Conservation (phyloP, 2,888 invertebrate species). For the Abrostola tripartita region DNA sequence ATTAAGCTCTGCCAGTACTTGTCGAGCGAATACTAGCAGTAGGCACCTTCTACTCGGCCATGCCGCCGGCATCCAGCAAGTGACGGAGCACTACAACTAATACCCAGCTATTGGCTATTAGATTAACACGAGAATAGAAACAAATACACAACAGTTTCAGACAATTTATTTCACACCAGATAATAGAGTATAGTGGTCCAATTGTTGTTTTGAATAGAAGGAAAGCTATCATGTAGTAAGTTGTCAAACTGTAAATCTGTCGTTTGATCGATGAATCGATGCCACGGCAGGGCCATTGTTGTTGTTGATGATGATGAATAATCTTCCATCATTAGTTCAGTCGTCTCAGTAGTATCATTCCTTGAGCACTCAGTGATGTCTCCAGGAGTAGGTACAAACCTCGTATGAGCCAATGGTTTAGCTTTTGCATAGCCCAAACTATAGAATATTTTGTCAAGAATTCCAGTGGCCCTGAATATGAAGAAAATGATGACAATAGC, state of each 20-base stretch:
- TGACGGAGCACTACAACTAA: too few relatives aligned
- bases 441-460: conserved; percentile 77
- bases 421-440: conserved; percentile 76
- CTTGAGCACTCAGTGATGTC: conserved; percentile 75
- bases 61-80: too few relatives aligned
- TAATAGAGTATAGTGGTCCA: conserved; percentile 53
- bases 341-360: conserved; percentile 53
- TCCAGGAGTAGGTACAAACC: conserved; percentile 71
- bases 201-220: conserved; percentile 12
- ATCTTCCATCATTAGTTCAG: neutral
- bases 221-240: neutral
- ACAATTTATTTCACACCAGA: too few relatives aligned
- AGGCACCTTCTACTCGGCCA: too few relatives aligned
- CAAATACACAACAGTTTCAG: too few relatives aligned
- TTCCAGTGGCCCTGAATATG: conserved; percentile 76
- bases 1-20: too few relatives aligned
- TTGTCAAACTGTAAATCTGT: neutral
- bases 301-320: too few relatives aligned
- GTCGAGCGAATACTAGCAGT: too few relatives aligned
- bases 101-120: too few relatives aligned
- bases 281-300: too few relatives aligned
- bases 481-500: conserved; percentile 73
- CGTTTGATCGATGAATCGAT: neutral
- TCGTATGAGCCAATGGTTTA: conserved; percentile 42
- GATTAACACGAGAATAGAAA: too few relatives aligned